A percentile compares a stretch with the other conserved stretches of the same genome.
phyloP scores from a whole-genome alignment of 2,113 vertebrate genomes.

The Mustelus asterias region DNA sequence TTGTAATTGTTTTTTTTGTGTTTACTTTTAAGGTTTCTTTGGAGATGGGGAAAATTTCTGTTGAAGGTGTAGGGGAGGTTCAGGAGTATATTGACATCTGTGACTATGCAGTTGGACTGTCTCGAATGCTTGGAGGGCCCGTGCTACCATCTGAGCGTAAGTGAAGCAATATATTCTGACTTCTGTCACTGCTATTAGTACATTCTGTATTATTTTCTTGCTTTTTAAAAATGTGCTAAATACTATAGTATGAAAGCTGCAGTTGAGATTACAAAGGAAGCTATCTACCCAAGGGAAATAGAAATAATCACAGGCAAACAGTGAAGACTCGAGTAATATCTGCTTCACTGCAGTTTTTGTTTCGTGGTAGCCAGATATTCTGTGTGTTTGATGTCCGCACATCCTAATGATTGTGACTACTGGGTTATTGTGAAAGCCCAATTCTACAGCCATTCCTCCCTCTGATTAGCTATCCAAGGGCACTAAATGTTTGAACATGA shows the following conservation, averaged over 20 bases:
- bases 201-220: neutral
- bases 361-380: neutral
- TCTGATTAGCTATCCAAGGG: neutral
- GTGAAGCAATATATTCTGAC: conserved; percentile 37
- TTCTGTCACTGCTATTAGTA: neutral
- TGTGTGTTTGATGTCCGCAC: neutral
- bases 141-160: conserved; percentile 89
- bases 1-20: conserved; percentile 26
- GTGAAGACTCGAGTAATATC: neutral
- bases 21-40: conserved; percentile 70
- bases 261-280: neutral
- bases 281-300: neutral
- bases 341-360: neutral
- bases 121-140: conserved; percentile 91
- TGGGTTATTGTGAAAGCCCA: neutral
- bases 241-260: neutral
- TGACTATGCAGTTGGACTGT: conserved; percentile 93
- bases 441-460: neutral
- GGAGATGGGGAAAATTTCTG: conserved; percentile 97
- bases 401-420: neutral
- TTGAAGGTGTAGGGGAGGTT: conserved; percentile 92
- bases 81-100: conserved; percentile 95
- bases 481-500: neutral
- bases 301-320: neutral
- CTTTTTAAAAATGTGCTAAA: neutral